These are phyloP conservation scores for Nerophis ophidion DNA, from an alignment of 2,113 vertebrate genomes.

Conservation along the genomic window DNA sequence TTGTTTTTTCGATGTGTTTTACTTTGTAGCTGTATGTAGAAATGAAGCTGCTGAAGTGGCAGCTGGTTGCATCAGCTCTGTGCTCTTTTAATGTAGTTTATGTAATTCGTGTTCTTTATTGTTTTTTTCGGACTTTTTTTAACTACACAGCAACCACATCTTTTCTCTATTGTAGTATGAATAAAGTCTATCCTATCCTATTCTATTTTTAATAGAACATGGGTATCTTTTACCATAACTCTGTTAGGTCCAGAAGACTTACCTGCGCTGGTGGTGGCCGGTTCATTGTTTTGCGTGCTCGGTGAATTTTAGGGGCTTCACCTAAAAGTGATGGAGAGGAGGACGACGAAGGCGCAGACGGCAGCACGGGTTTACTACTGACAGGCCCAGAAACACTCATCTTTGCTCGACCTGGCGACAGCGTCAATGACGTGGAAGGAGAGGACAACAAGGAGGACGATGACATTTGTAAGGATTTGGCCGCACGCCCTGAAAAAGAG, in stretches of 20 bases:
- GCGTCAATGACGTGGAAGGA: conserved; percentile 61
- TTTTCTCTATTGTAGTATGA: no score
- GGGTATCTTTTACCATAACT: neutral
- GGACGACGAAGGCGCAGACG: conserved; percentile 55
- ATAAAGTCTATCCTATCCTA: no score
- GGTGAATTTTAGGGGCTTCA: conserved; percentile 76
- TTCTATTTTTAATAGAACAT: no score
- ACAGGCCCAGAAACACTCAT: conserved; percentile 82
- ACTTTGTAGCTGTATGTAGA: no score
- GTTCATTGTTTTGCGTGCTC: conserved; percentile 87
- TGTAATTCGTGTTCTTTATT: no score
- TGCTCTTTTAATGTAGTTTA: no score
- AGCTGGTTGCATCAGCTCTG: no score
- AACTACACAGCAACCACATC: no score
- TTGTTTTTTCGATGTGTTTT: no score
- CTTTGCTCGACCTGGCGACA: conserved; percentile 78
- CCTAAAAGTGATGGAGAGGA: conserved; percentile 57
- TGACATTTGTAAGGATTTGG: conserved; percentile 64
- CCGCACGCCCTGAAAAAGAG: conserved; percentile 69
- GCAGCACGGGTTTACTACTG: conserved; percentile 68
- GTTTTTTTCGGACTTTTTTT: no score
- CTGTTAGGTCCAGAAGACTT: conserved; percentile 17
- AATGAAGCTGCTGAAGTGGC: no score
- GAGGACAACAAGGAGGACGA: conserved; percentile 46
- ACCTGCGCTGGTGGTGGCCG: conserved; percentile 77